Evolutionary conservation across 2,888 invertebrate species (phyloP).

Genomic region (Heliconius charithonia): DNA sequence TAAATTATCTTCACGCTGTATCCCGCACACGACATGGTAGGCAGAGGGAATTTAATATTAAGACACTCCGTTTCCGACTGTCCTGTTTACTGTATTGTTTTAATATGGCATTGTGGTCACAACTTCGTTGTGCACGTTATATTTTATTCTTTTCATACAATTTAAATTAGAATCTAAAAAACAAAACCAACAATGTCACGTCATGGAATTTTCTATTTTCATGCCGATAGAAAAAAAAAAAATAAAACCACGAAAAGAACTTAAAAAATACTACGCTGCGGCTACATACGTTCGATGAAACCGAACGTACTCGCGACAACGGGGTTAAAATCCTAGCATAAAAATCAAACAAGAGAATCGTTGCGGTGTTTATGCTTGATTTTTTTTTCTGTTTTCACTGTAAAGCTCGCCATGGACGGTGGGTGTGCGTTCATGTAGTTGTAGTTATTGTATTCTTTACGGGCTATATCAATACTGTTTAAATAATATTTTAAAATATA

Average conservation of each 20-base stretch:
- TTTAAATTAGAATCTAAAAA: not conserved
- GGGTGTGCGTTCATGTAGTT: slow-evolving; percentile 3
- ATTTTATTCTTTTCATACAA: too few species aligned
- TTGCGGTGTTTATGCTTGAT: slow-evolving; percentile 23
- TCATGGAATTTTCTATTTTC: slow-evolving; percentile 5
- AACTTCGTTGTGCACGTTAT: too few species aligned
- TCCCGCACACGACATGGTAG: too few species aligned
- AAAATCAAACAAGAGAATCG: slow-evolving; percentile 32
- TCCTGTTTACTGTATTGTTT: not conserved
- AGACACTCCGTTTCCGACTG: too few species aligned
- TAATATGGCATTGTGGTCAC: not conserved
- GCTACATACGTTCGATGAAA: slow-evolving; percentile 8
- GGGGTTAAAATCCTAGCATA: slow-evolving; percentile 27
- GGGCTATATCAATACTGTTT: not conserved
- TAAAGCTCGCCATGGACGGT: slow-evolving; percentile 12
- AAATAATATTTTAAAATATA: not conserved
- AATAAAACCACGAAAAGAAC: not conserved
- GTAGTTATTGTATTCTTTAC: slow-evolving; percentile 7
- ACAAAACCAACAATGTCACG: not conserved
- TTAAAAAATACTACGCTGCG: slow-evolving; percentile 15
- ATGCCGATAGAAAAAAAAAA: not conserved
- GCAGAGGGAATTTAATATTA: too few species aligned
- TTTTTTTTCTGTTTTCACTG: slow-evolving; percentile 18
- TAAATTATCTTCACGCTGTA: too few species aligned
- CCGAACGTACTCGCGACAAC: slow-evolving; percentile 8